These are phyloP conservation scores for Huso huso DNA, from an alignment of 2,797 vertebrate genomes.

Conservation along the genomic window DNA sequence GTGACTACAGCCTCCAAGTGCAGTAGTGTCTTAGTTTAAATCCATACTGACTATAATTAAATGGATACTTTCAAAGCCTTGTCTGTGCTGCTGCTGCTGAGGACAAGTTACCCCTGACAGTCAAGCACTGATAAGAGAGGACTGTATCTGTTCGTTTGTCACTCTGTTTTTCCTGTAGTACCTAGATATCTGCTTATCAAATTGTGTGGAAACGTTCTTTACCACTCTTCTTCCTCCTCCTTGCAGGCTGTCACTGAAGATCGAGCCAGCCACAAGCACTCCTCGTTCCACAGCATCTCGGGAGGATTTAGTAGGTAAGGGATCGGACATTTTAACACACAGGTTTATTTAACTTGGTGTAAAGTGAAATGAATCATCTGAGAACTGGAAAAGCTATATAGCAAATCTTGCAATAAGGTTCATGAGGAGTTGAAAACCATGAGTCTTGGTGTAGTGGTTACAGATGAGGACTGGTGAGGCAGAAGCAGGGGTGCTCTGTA, in stretches of 20 bases:
- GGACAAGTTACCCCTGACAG: background rate
- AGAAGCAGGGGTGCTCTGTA: too few species aligned
- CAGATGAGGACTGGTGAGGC: too few species aligned
- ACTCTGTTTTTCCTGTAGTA: background rate
- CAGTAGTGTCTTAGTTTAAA: too few species aligned
- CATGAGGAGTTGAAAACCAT: too few species aligned
- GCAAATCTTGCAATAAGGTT: too few species aligned
- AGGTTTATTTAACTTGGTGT: background rate
- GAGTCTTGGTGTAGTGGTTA: too few species aligned
- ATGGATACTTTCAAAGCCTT: too few species aligned
- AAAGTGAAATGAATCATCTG: background rate
- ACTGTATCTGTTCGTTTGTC: background rate
- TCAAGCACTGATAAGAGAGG: background rate
- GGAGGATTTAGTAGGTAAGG: conserved; percentile 86
- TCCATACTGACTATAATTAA: too few species aligned
- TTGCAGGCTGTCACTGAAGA: conserved; percentile 88
- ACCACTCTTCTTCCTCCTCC: background rate
- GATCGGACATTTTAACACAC: conserved; percentile 12
- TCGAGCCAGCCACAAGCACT: conserved; percentile 92
- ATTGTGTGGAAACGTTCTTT: background rate
- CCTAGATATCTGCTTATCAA: background rate
- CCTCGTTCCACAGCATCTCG: conserved; percentile 83
- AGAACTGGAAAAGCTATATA: too few species aligned
- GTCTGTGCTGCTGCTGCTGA: background rate
- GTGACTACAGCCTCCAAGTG: too few species aligned